These are phyloP conservation scores for Dipodomys ordii DNA, from an alignment of 2,113 vertebrate genomes.

Conservation along the genomic window DNA sequence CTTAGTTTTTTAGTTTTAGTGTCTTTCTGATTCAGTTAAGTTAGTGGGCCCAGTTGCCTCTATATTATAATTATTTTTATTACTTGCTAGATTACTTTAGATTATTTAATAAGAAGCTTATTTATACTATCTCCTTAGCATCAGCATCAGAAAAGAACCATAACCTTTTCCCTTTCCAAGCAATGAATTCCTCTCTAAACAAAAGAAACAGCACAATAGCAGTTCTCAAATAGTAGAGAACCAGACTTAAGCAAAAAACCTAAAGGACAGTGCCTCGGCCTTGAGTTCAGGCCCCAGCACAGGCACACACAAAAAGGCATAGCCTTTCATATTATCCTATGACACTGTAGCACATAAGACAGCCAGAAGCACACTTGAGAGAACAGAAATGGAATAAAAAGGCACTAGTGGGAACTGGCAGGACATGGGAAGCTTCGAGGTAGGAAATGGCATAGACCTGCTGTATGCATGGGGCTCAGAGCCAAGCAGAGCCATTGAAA, in stretches of 20 bases:
- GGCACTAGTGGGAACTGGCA: not conserved
- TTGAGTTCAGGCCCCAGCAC: too few relatives aligned
- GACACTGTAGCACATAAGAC: not conserved
- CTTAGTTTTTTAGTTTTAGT: too few relatives aligned
- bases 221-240: too few relatives aligned
- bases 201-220: too few relatives aligned
- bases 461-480: not conserved
- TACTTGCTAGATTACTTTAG: not conserved
- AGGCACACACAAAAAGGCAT: not conserved
- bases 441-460: not conserved
- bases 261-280: too few relatives aligned
- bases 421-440: not conserved
- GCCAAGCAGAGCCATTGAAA: not conserved
- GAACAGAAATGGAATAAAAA: not conserved
- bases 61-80: not conserved
- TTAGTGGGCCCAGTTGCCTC: not conserved
- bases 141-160: not conserved
- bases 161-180: not conserved
- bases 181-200: not conserved
- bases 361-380: not conserved
- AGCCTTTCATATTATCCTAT: not conserved
- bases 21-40: not conserved
- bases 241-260: too few relatives aligned
- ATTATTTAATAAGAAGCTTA: not conserved
- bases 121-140: not conserved